Evolutionary conservation across 2,888 invertebrate genomes (phyloP).

Genomic region (Rhimphoctona megacephalus): DNA sequence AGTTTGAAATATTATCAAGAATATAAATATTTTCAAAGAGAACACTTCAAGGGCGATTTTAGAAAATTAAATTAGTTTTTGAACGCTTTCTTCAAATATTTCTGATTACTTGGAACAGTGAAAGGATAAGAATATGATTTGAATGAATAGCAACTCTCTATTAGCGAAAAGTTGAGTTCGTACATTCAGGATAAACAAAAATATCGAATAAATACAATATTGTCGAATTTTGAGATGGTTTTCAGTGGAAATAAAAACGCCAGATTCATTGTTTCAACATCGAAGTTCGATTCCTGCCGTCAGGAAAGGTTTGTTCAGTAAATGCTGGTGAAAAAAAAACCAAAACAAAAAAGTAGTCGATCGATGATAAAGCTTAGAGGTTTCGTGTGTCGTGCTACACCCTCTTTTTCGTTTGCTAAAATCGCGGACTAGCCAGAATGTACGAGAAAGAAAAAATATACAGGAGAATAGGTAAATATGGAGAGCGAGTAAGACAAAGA

Average conservation of each 20-base stretch:
- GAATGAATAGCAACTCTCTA: background rate
- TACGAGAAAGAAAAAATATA: background rate
- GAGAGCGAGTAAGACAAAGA: slow-evolving; percentile 4
- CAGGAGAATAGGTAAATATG: slow-evolving; percentile 11
- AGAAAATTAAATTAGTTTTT: too few species aligned
- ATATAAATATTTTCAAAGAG: too few species aligned
- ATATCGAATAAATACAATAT: background rate
- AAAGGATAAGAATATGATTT: too few species aligned
- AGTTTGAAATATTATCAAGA: too few species aligned
- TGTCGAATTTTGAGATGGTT: background rate
- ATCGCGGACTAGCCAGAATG: slow-evolving; percentile 8
- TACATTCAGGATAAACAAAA: background rate
- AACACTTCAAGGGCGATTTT: too few species aligned
- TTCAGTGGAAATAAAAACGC: background rate
- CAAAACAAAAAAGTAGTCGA: background rate
- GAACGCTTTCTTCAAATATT: too few species aligned
- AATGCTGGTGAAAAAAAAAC: background rate
- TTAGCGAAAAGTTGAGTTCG: background rate
- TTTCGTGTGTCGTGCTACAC: background rate
- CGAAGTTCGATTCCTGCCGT: background rate
- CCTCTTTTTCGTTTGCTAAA: background rate
- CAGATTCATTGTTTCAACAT: background rate
- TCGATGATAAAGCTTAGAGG: background rate
- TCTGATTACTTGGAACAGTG: too few species aligned
- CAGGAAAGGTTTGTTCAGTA: background rate